Conservation (phyloP, 2,797 vertebrate genomes). For the Masticophis lateralis region DNA sequence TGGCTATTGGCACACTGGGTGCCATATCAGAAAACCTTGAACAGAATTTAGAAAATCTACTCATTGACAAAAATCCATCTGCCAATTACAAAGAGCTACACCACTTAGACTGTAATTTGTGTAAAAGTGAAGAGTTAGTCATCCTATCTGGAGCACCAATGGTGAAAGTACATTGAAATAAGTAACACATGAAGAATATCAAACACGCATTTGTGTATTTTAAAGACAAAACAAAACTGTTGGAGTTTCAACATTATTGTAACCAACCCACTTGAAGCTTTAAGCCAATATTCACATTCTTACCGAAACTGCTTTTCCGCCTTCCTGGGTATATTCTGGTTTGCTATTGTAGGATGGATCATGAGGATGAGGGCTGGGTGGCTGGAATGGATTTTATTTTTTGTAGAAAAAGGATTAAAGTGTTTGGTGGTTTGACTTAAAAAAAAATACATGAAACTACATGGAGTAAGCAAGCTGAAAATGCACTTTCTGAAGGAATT, state of each 20-base stretch:
- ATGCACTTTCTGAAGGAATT: constrained; percentile 15
- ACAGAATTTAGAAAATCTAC: not conserved
- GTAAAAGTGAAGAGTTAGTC: not conserved
- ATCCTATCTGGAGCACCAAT: not conserved
- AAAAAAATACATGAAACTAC: constrained; percentile 45
- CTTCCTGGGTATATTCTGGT: constrained; percentile 65
- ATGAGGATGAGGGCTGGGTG: constrained; percentile 71
- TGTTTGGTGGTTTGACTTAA: constrained; percentile 14
- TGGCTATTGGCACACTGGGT: not conserved
- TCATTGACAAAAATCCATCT: not conserved
- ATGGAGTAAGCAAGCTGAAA: constrained; percentile 53
- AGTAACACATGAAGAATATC: not conserved
- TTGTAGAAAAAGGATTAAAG: constrained; percentile 71
- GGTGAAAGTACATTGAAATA: not conserved
- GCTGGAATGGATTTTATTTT: constrained; percentile 66
- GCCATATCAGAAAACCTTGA: not conserved
- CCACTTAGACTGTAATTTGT: not conserved
- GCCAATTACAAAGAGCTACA: not conserved
- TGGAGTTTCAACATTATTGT: constrained; percentile 46
- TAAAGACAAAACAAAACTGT: not conserved
- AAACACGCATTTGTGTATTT: not conserved
- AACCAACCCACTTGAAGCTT: constrained; percentile 59
- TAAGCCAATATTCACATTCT: constrained; percentile 60
- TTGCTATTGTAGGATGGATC: constrained; percentile 71
- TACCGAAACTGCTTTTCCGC: constrained; percentile 69